Evolutionary conservation across 2,888 invertebrate species (phyloP).

Genomic region (Notocelia uddmanniana): DNA sequence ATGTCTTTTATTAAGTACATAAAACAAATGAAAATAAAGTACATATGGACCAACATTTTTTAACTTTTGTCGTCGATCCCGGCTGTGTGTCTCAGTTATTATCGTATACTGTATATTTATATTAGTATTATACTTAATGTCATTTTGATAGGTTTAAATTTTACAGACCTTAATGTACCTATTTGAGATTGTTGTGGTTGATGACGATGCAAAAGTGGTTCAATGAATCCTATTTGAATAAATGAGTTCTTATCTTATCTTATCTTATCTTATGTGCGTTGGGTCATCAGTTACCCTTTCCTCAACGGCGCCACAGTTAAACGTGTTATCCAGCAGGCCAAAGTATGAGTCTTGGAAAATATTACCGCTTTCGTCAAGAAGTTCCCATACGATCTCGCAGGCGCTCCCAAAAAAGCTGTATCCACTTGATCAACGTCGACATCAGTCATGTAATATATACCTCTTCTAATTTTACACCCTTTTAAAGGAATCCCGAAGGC

Average conservation of each 20-base stretch:
- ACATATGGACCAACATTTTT: too few species aligned
- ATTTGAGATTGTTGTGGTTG: too few species aligned
- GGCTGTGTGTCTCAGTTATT: too few species aligned
- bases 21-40: too few species aligned
- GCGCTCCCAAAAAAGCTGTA: not conserved
- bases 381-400: not conserved
- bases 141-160: too few species aligned
- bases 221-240: too few species aligned
- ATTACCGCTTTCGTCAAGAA: not conserved
- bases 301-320: not conserved
- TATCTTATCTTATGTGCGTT: too few species aligned
- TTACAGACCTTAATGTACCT: too few species aligned
- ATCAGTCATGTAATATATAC: not conserved
- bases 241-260: not conserved
- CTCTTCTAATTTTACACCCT: not conserved
- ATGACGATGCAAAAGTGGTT: too few species aligned
- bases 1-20: too few species aligned
- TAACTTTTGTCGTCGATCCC: too few species aligned
- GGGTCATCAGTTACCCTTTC: not conserved
- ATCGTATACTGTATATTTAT: not conserved
- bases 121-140: too few species aligned
- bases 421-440: constrained; percentile 1
- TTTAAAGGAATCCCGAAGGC: not conserved
- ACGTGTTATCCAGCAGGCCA: not conserved
- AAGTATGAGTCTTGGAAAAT: not conserved